Evolutionary conservation across 2,797 vertebrate species (phyloP).

Genomic region (Loriculus beryllinus): DNA sequence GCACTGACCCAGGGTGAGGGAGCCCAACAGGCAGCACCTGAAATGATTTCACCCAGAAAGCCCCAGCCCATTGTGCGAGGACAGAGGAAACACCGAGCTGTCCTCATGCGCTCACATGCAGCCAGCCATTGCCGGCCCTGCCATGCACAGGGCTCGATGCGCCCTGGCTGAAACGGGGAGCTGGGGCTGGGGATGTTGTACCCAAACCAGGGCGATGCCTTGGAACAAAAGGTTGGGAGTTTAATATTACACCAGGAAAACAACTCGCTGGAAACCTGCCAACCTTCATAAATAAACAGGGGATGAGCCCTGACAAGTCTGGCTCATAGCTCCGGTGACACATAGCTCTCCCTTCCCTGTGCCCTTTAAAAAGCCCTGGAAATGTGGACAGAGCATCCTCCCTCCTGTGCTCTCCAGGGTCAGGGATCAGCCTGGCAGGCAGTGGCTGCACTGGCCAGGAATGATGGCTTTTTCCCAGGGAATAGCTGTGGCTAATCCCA

Average conservation of each 20-base stretch:
- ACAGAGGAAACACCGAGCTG: background rate
- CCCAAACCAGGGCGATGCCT: background rate
- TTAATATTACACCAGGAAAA: slow-evolving; percentile 7
- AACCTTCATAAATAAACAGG: background rate
- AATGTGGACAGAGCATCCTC: background rate
- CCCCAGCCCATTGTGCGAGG: background rate
- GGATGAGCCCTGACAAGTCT: background rate
- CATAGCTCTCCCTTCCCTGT: fast-evolving
- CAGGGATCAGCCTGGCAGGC: background rate
- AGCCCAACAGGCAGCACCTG: background rate
- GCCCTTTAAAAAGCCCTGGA: background rate
- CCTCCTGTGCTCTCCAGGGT: background rate
- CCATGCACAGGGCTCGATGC: fast-evolving
- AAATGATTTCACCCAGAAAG: background rate
- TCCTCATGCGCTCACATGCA: fast-evolving
- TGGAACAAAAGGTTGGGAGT: slow-evolving; percentile 26
- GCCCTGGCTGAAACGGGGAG: background rate
- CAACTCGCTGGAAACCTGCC: slow-evolving; percentile 19
- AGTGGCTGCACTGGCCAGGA: background rate
- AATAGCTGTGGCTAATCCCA: background rate
- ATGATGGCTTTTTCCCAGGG: fast-evolving
- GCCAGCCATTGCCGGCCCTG: fast-evolving
- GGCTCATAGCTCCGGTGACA: background rate
- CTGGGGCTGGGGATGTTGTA: background rate
- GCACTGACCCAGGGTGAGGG: fast-evolving